A percentile compares a stretch with the other conserved stretches of the same genome.
These are phyloP conservation scores for Phataginus tricuspis DNA, from an alignment of 2,797 vertebrate species.

Conservation along the genomic window DNA sequence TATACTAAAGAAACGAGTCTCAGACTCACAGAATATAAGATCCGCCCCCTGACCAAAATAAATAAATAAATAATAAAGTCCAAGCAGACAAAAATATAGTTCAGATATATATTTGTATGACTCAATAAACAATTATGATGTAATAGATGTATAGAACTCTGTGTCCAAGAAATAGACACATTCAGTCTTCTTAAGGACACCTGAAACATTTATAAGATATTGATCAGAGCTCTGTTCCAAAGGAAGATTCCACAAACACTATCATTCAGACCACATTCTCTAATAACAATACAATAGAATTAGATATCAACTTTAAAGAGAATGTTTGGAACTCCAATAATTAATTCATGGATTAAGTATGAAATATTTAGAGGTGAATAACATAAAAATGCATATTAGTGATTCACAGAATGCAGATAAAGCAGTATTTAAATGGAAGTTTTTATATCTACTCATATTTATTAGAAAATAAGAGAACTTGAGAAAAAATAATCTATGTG, in stretches of 20 bases:
- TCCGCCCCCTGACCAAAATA: too few relatives aligned
- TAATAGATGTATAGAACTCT: not conserved
- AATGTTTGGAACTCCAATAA: conserved; percentile 22
- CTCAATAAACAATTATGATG: not conserved
- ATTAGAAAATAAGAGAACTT: not conserved
- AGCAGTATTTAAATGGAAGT: not conserved
- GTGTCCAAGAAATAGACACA: not conserved
- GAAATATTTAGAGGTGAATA: conserved; percentile 50
- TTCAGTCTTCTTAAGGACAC: not conserved
- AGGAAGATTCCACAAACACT: not conserved
- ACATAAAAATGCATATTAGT: conserved; percentile 17
- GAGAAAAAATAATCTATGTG: not conserved
- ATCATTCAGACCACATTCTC: not conserved
- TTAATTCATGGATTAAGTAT: conserved; percentile 57
- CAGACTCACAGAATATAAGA: too few relatives aligned
- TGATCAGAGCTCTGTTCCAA: not conserved
- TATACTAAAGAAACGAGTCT: too few relatives aligned
- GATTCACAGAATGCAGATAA: not conserved
- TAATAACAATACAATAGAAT: conserved; percentile 19
- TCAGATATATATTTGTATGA: not conserved
- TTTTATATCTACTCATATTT: not conserved
- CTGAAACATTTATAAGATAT: not conserved
- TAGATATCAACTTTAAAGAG: conserved; percentile 7
- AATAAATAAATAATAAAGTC: too few relatives aligned
- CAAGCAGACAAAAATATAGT: not conserved